Evolutionary conservation across 2,797 vertebrate species (phyloP).

Genomic region (Centroberyx gerrardi): DNA sequence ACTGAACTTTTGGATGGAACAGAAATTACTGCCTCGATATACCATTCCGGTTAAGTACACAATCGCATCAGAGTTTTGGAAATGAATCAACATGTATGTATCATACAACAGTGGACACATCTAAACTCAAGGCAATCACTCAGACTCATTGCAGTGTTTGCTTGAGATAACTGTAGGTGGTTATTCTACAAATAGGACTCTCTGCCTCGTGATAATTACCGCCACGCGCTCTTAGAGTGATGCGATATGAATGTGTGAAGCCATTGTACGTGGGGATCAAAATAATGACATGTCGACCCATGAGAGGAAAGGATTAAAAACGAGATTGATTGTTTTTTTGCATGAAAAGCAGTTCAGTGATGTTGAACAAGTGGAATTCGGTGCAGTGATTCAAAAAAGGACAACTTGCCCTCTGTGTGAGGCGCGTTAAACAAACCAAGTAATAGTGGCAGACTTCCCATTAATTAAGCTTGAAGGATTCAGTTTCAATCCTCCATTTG

Average conservation of each 20-base stretch:
- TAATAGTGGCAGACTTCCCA: conserved; percentile 86
- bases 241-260: conserved; percentile 73
- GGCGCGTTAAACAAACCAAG: conserved; percentile 88
- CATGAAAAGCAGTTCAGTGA: conserved; percentile 84
- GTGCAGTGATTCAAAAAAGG: conserved; percentile 85
- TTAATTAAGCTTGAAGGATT: conserved; percentile 87
- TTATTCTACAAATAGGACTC: conserved; percentile 80
- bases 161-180: conserved; percentile 66
- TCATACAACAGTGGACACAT: conserved; percentile 4
- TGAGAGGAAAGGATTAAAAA: conserved; percentile 83
- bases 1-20: conserved; percentile 78
- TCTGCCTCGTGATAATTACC: conserved; percentile 79
- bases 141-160: conserved; percentile 38
- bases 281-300: conserved; percentile 85
- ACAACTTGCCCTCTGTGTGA: conserved; percentile 85
- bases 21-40: conserved; percentile 67
- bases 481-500: conserved; percentile 83
- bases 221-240: conserved; percentile 65
- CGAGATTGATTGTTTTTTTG: conserved; percentile 83
- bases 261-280: conserved; percentile 79
- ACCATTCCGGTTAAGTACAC: conserved; percentile 4
- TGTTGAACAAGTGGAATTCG: conserved; percentile 85
- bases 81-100: neutral
- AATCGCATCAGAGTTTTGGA: neutral
- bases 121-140: conserved; percentile 3